Evolutionary conservation across 2,888 invertebrate genomes (phyloP).

Genomic region (Dorcus parallelipipedus): DNA sequence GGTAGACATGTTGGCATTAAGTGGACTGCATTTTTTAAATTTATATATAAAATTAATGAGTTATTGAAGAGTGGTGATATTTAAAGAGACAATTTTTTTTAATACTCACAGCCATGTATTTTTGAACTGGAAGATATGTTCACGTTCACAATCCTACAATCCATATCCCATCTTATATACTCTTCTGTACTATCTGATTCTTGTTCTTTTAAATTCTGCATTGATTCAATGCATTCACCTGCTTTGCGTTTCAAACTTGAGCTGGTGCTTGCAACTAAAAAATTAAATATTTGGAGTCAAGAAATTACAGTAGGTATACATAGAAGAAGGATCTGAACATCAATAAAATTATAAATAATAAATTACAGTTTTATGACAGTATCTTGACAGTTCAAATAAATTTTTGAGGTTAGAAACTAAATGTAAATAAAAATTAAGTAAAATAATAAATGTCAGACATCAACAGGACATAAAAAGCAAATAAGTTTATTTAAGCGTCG

Average conservation of each 20-base stretch:
- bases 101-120: constrained; percentile 14
- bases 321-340: too few relatives aligned
- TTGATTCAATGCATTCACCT: neutral
- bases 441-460: too few relatives aligned
- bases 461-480: too few relatives aligned
- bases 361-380: too few relatives aligned
- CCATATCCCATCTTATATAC: neutral
- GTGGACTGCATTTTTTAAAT: constrained; percentile 28
- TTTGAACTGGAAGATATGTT: neutral
- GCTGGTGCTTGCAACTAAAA: neutral
- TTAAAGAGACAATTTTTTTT: neutral
- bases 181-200: constrained; percentile 10
- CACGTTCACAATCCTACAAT: constrained; percentile 7
- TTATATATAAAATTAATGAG: too few relatives aligned
- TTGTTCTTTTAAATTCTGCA: neutral
- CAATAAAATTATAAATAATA: too few relatives aligned
- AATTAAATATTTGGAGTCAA: too few relatives aligned
- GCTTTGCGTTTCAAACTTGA: constrained; percentile 12
- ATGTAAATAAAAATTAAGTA: too few relatives aligned
- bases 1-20: constrained; percentile 38
- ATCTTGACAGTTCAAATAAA: too few relatives aligned
- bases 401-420: too few relatives aligned
- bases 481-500: too few relatives aligned
- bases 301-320: too few relatives aligned
- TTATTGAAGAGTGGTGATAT: neutral